Evolutionary conservation across 2,113 vertebrate species (phyloP), one percentile per base, ranked within the genome.

Genomic region (Elgaria multicarinata): DNA sequence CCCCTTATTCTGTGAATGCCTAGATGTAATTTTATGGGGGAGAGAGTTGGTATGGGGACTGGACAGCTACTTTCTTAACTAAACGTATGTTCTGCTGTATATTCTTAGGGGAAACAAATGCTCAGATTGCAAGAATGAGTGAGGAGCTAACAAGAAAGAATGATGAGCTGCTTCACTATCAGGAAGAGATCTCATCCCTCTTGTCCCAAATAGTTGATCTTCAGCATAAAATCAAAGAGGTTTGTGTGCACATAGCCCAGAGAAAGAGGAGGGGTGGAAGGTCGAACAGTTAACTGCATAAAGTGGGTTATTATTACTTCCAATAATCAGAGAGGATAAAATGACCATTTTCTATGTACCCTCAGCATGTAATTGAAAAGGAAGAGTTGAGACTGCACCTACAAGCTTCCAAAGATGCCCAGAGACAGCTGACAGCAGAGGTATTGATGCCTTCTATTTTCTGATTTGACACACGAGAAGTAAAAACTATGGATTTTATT

Each of bases 321-420:
- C 0, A 0, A n/a, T 53, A 33, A 0, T 2, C 33, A 62, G 83
- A 71, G 66, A 91, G 87, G 92, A 91, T 93, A 16, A 62, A 22
- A 93, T 64, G 39, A 79, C 13, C 1, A 3, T 88, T 87, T 82
- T 91, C 71, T 96, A 87, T 96, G 39, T 96, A 82, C 89, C 87
- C 91, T 83, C 93, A 99, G 99, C 96, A 99, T 95, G 98, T 98
- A 31, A 97, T 99, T 94, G 99, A 99, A 96, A 99, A 99, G 86
- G 99, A 99, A 91, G 99, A 99, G 95, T 96, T 99, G 90, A 98
- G 98, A 95, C 98, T 99, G 95, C 99, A 99, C 90, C 96, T 99
- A 66, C 98, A 99, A 95, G 99, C 99, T 87, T 99, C 99, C 85
- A 99, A 99, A 97, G 99, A 99, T 62, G 98, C 99, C 89, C 99